phyloP scores from a whole-genome alignment of 2,888 invertebrate species.

The Dryobota labecula region DNA sequence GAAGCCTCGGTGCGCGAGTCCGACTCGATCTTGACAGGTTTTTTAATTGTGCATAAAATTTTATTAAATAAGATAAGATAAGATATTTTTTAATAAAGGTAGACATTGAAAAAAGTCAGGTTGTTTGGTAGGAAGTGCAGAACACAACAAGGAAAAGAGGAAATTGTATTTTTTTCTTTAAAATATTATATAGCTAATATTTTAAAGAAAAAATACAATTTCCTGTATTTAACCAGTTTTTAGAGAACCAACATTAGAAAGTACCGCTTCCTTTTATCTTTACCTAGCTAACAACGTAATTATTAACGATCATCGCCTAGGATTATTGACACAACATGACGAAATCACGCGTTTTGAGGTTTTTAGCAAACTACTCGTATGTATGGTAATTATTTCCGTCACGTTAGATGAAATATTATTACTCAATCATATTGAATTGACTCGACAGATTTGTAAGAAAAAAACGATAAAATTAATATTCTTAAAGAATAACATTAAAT shows the following conservation, averaged over 20 bases:
- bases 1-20: no score
- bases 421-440: conserved; percentile 58
- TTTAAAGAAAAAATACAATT: not conserved
- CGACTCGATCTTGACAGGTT: no score
- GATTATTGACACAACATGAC: conserved; percentile 50
- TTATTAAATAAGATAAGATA: no score
- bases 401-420: conserved; percentile 68
- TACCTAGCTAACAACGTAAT: conserved; percentile 14
- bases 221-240: conserved; percentile 12
- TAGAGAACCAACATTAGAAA: conserved; percentile 44
- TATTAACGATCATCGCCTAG: conserved; percentile 25
- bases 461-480: no score
- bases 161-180: no score
- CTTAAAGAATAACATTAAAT: no score
- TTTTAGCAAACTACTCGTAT: conserved; percentile 66
- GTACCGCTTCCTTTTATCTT: conserved; percentile 39
- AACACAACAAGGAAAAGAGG: no score
- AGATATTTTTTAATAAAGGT: no score
- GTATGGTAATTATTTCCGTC: conserved; percentile 71
- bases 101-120: not conserved
- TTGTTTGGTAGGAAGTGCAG: conserved; percentile 9
- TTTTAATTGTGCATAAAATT: no score
- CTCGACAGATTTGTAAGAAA: conserved; percentile 21
- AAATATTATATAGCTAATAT: no score
- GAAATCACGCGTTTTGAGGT: conserved; percentile 65